Conservation (phyloP, 2,113 vertebrate species). For the Lamprotornis superbus region DNA sequence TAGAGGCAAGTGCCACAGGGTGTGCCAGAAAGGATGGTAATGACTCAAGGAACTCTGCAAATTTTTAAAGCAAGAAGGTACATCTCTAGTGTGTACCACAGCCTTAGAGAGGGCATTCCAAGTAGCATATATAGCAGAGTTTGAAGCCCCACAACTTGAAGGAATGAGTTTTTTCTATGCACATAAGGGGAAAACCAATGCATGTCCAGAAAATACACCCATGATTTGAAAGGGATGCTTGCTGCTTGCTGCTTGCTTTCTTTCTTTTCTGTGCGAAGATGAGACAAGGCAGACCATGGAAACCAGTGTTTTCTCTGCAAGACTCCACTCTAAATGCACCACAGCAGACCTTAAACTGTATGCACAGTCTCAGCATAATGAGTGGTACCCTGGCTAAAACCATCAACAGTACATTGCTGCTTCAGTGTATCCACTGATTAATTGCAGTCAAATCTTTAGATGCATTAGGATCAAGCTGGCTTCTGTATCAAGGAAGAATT, state of each 20-base stretch:
- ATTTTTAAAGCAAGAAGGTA: background rate
- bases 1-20: background rate
- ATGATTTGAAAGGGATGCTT: background rate
- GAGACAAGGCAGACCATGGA: background rate
- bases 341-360: background rate
- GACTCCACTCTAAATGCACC: background rate
- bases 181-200: background rate
- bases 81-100: background rate
- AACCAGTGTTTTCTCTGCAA: background rate
- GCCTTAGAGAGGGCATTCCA: background rate
- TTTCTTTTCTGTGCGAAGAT: background rate
- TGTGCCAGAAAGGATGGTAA: background rate
- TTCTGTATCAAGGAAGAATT: background rate
- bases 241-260: background rate
- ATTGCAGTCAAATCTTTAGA: background rate
- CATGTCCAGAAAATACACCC: background rate
- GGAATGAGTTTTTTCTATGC: background rate
- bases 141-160: background rate
- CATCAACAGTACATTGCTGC: background rate
- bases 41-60: background rate
- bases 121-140: background rate
- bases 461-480: background rate
- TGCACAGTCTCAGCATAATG: background rate
- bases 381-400: background rate
- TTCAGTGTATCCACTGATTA: background rate